phyloP scores from a whole-genome alignment of 2,797 vertebrate species.

The Acanthurus tractus region DNA sequence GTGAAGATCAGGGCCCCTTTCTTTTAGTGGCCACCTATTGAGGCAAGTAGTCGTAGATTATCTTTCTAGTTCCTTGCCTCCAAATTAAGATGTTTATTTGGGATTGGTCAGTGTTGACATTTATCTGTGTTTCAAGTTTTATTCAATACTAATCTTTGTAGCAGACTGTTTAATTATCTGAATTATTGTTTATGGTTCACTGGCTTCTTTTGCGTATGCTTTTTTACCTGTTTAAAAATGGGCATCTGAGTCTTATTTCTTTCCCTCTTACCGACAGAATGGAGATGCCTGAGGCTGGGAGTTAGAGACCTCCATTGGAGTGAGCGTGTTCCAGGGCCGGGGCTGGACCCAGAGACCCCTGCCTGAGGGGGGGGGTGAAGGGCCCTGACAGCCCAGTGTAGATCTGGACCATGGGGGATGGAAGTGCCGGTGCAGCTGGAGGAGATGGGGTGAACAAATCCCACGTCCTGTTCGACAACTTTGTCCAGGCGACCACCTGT shows the following conservation, averaged over 20 bases:
- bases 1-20: background rate
- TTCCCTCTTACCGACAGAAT: conserved; percentile 60
- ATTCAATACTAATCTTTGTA: background rate
- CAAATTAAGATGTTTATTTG: conserved; percentile 14
- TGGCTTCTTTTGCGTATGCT: background rate
- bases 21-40: background rate
- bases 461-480: conserved; percentile 94
- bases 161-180: background rate
- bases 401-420: conserved; percentile 86
- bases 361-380: conserved; percentile 54
- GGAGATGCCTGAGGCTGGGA: conserved; percentile 79
- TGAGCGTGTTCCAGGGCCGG: conserved; percentile 66
- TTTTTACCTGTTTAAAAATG: too few species aligned
- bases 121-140: background rate
- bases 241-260: background rate
- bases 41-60: too few species aligned
- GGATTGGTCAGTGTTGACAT: conserved; percentile 5
- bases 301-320: conserved; percentile 65
- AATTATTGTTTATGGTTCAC: background rate
- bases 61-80: background rate
- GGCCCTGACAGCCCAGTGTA: conserved; percentile 66
- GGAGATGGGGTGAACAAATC: conserved; percentile 88
- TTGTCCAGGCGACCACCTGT: conserved; percentile 94
- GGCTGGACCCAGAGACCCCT: conserved; percentile 79
- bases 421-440: conserved; percentile 65